phyloP scores from a whole-genome alignment of 92 coral and sea anemone genomes.

The Bergia sp. region DNA sequence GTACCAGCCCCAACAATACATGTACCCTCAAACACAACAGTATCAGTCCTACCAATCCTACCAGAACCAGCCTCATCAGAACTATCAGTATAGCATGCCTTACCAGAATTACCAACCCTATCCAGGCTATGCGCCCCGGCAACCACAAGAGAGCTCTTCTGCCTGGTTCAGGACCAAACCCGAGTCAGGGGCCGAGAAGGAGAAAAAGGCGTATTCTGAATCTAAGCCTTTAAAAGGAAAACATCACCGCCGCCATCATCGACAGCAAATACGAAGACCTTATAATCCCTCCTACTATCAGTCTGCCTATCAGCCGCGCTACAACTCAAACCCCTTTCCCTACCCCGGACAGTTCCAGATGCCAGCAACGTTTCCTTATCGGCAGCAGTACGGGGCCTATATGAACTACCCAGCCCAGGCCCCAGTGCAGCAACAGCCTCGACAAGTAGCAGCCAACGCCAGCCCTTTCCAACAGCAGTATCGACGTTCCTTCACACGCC shows the following conservation, averaged over 20 bases:
- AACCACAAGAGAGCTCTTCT: neutral
- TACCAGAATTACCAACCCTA: constrained; percentile 25
- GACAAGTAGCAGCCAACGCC: neutral
- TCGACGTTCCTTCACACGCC: neutral
- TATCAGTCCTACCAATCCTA: constrained; percentile 21
- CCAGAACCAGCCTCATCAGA: constrained; percentile 28
- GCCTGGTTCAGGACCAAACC: neutral
- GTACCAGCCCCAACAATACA: constrained; percentile 4
- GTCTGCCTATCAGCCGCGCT: neutral
- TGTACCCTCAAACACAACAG: constrained; percentile 26
- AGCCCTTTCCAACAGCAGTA: neutral
- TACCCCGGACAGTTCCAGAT: constrained; percentile 7
- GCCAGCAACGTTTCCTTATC: neutral
- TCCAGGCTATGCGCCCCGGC: neutral
- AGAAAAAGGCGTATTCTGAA: neutral
- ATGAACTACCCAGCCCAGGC: neutral
- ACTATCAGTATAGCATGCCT: constrained; percentile 12
- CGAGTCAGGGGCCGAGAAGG: neutral
- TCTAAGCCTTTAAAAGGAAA: neutral
- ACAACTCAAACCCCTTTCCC: neutral
- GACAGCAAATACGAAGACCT: neutral
- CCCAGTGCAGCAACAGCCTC: constrained; percentile 19
- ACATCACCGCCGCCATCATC: constrained; percentile 6
- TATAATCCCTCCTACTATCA: neutral
- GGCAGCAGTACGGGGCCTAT: neutral